Conservation (phyloP, 2,113 vertebrate genomes). For the Antennarius striatus region DNA sequence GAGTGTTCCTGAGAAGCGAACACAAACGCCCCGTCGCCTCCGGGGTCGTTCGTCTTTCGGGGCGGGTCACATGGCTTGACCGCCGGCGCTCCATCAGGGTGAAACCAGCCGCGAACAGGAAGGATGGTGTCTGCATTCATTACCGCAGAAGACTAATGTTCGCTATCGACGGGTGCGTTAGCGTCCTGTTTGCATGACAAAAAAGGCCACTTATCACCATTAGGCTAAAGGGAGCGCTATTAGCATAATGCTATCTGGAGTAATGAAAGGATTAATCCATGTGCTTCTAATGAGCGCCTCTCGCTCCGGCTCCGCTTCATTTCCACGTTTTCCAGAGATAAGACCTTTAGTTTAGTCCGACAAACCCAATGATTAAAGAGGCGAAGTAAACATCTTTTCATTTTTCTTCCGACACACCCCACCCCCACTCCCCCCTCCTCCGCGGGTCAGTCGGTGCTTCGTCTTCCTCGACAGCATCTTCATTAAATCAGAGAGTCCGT, state of each 20-base stretch:
- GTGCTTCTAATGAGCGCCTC: slow-evolving; percentile 52
- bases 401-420: slow-evolving; percentile 24
- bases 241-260: slow-evolving; percentile 62
- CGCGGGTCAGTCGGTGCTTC: slow-evolving; percentile 24
- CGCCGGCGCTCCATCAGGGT: slow-evolving; percentile 16
- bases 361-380: slow-evolving; percentile 50
- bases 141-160: slow-evolving; percentile 31
- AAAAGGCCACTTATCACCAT: slow-evolving; percentile 61
- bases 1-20: too few relatives aligned
- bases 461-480: slow-evolving; percentile 42
- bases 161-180: slow-evolving; percentile 37
- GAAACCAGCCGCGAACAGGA: slow-evolving; percentile 8
- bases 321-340: slow-evolving; percentile 34
- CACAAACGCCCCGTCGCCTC: too few relatives aligned
- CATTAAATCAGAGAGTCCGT: slow-evolving; percentile 31
- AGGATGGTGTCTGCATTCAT: slow-evolving; percentile 12
- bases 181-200: slow-evolving; percentile 31
- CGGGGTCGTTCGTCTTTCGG: too few relatives aligned
- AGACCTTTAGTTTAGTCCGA: slow-evolving; percentile 11
- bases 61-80: slow-evolving; percentile 18
- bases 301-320: slow-evolving; percentile 1
- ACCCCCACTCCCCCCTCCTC: not conserved
- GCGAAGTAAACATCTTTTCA: slow-evolving; percentile 43
- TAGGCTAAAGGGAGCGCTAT: slow-evolving; percentile 56
- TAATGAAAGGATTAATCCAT: slow-evolving; percentile 54